These are phyloP conservation scores for Gorsachius magnificus DNA, from an alignment of 2,797 vertebrate genomes.

Conservation along the genomic window DNA sequence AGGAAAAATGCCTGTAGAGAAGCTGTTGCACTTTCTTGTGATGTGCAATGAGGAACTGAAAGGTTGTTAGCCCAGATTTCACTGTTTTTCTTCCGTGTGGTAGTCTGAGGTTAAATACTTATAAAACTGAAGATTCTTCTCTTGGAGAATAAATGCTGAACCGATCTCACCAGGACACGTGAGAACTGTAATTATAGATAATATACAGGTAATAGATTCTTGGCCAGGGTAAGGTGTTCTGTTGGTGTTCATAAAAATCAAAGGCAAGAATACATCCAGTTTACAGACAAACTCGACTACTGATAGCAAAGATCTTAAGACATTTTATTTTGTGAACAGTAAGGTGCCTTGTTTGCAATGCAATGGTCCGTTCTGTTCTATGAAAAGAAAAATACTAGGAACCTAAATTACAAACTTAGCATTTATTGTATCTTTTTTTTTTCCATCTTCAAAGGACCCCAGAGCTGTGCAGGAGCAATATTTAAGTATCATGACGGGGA, in stretches of 20 bases:
- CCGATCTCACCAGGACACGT: neutral
- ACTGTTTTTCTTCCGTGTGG: neutral
- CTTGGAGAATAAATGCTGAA: neutral
- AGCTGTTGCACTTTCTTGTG: neutral
- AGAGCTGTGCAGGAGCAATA: neutral
- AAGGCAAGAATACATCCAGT: neutral
- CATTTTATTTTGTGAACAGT: neutral
- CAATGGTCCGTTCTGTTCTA: fast-evolving
- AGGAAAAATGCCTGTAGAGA: neutral
- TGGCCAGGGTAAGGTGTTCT: neutral
- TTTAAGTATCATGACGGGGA: neutral
- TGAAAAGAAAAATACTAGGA: neutral
- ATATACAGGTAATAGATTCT: neutral
- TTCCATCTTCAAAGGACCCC: neutral
- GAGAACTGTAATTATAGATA: neutral
- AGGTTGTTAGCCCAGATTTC: neutral
- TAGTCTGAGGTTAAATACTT: neutral
- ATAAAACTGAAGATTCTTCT: neutral
- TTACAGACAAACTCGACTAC: neutral
- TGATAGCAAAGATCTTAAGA: neutral
- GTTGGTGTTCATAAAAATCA: neutral
- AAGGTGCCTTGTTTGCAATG: neutral
- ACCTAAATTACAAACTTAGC: neutral
- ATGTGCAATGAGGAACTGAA: neutral
- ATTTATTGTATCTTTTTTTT: neutral